Base-by-base conservation (phyloP, 2,888 invertebrate genomes). In the Tinea trinotella region DNA sequence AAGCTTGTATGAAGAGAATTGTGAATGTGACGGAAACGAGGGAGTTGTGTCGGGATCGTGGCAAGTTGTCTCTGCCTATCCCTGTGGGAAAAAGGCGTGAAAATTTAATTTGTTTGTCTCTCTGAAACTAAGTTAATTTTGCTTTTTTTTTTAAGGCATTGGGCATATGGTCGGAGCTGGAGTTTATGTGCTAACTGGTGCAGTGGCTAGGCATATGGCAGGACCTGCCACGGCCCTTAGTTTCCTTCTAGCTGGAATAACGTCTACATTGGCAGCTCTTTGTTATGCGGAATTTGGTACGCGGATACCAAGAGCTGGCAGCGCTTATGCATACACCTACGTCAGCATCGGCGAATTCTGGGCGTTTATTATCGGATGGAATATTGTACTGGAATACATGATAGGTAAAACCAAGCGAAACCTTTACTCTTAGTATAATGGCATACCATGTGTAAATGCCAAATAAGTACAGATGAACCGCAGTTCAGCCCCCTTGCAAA, bases 91-190 rank as follows among this genome's bases (percentile, higher is more conserved):
- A n/a, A n/a, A n/a, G n/a, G n/a, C n/a, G n/a, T n/a, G n/a, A n/a
- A n/a, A n/a, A n/a, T n/a, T n/a, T n/a, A n/a, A n/a, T n/a, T n/a
- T n/a, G n/a, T n/a, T n/a, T n/a, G n/a, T n/a, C n/a, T n/a, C n/a
- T n/a, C n/a, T n/a, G n/a, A n/a, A 40, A 6, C 5, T 4, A 6
- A n/a, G n/a, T 19, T 17, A 12, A 7, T 44, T 53, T 35, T 5
- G 12, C 19, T 46, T n/a, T n/a, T 30, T 12, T 12, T 56, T 70
- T 67, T 19, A 57, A 94, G 96, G 97, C 57, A 91, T 97, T 52
- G 97, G 97, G 0, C 95, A 96, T 74, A 98, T 97, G 95, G 93
- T 97, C 1, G 97, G 97, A 10, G 96, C 97, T 50, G 97, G 97
- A 7, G 96, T 97, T 59, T 97, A 97, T 73, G 96, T 97, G 0